These are phyloP conservation scores for Seriola aureovittata DNA, from an alignment of 2,113 vertebrate species.

Conservation along the genomic window DNA sequence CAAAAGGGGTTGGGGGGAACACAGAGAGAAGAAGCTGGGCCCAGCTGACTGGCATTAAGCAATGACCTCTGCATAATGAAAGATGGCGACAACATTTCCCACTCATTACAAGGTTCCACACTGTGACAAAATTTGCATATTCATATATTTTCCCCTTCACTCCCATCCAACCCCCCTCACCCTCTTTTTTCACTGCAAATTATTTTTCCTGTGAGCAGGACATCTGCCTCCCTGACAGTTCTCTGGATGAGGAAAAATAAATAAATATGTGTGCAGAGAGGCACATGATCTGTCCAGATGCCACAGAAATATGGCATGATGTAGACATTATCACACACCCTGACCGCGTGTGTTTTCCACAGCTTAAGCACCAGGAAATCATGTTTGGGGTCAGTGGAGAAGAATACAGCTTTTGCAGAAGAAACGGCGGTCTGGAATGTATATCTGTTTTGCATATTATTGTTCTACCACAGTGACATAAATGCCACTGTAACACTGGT, in stretches of 20 bases:
- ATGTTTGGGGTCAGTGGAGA: constrained; percentile 74
- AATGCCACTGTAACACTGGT: constrained; percentile 33
- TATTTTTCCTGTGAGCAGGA: constrained; percentile 90
- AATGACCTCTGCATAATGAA: constrained; percentile 93
- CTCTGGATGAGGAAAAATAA: constrained; percentile 77
- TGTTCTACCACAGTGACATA: constrained; percentile 26
- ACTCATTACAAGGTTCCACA: constrained; percentile 93
- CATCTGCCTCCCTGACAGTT: constrained; percentile 89
- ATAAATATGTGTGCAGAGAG: constrained; percentile 87
- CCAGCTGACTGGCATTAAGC: constrained; percentile 95
- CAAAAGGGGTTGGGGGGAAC: constrained; percentile 47
- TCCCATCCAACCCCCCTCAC: constrained; percentile 22
- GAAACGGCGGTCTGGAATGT: constrained; percentile 61
- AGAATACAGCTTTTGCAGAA: constrained; percentile 60
- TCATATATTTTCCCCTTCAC: constrained; percentile 85
- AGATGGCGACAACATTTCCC: constrained; percentile 93
- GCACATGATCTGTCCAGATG: constrained; percentile 88
- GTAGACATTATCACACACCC: constrained; percentile 62
- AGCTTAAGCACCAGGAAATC: constrained; percentile 81
- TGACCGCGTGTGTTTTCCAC: constrained; percentile 55
- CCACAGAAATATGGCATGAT: constrained; percentile 79
- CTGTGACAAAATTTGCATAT: constrained; percentile 98
- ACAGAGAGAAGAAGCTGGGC: constrained; percentile 76
- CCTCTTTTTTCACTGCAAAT: constrained; percentile 56
- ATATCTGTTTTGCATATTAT: constrained; percentile 69